Evolutionary conservation across 2,888 invertebrate genomes (phyloP).

Genomic region (Merodon equestris): DNA sequence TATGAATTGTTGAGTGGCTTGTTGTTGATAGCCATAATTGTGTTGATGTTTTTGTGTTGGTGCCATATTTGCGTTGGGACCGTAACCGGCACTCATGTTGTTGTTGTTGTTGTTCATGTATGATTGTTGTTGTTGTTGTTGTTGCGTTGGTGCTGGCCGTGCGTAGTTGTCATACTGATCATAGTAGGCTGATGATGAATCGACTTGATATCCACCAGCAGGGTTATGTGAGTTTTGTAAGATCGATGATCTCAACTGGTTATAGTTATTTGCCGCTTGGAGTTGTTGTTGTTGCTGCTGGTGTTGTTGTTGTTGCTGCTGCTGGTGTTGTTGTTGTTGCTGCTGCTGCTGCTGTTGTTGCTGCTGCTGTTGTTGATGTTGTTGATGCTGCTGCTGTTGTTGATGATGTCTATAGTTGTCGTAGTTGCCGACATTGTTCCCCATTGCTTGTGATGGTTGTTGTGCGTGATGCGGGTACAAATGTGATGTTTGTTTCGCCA

Average conservation of each 20-base stretch:
- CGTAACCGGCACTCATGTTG: constrained; percentile 57
- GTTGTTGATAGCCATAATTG: constrained; percentile 62
- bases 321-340: constrained; percentile 71
- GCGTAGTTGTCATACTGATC: constrained; percentile 75
- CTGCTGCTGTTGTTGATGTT: constrained; percentile 71
- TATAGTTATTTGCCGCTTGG: constrained; percentile 71
- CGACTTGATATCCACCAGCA: constrained; percentile 72
- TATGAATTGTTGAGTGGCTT: constrained; percentile 63
- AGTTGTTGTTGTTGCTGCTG: constrained; percentile 71
- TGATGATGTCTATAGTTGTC: constrained; percentile 72
- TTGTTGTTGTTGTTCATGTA: constrained; percentile 70
- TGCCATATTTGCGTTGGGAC: constrained; percentile 59
- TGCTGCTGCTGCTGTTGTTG: constrained; percentile 68
- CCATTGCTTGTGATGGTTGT: constrained; percentile 67
- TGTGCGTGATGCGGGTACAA: constrained; percentile 75
- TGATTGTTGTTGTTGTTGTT: constrained; percentile 69
- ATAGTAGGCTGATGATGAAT: constrained; percentile 68
- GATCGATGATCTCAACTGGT: constrained; percentile 77
- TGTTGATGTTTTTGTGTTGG: constrained; percentile 64
- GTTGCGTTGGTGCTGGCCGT: constrained; percentile 69
- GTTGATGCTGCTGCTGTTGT: constrained; percentile 69
- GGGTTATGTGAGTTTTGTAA: constrained; percentile 78
- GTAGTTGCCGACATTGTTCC: constrained; percentile 70
- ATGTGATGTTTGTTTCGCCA: constrained; percentile 77
- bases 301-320: constrained; percentile 18